Conservation (phyloP, 2,888 invertebrate species). For the Agonopterix heracliana region DNA sequence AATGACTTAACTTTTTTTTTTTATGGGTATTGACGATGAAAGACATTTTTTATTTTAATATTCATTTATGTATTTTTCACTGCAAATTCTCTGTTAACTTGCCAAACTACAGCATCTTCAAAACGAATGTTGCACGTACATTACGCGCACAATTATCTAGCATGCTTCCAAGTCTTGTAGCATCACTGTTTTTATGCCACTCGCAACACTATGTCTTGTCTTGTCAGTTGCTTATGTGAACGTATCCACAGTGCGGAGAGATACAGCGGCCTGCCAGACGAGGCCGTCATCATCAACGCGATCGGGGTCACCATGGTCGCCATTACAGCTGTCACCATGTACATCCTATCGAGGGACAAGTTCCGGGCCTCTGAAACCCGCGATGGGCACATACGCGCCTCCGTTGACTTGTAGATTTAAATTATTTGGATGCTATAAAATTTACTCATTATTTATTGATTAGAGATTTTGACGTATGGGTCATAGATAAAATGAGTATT, state of each 20-base stretch:
- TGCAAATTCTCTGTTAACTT: too few relatives aligned
- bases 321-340: conserved; percentile 79
- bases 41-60: too few relatives aligned
- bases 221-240: conserved; percentile 44
- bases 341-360: conserved; percentile 78
- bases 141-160: not conserved
- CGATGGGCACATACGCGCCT: conserved; percentile 68
- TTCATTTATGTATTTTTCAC: too few relatives aligned
- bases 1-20: too few relatives aligned
- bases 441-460: not conserved
- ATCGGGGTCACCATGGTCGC: conserved; percentile 80
- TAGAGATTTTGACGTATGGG: too few relatives aligned
- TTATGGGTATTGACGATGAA: too few relatives aligned
- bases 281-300: conserved; percentile 82
- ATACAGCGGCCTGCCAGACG: conserved; percentile 78
- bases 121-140: conserved; percentile 2
- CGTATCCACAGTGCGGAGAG: conserved; percentile 65
- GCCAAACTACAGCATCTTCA: not conserved
- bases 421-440: not conserved
- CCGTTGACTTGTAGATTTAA: conserved; percentile 71
- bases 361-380: conserved; percentile 62
- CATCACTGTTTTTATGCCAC: conserved; percentile 10
- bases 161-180: not conserved
- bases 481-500: too few relatives aligned
- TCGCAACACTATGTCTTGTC: conserved; percentile 17